Conservation (phyloP, 2,113 vertebrate genomes). For the Eulacestoma nigropectus region DNA sequence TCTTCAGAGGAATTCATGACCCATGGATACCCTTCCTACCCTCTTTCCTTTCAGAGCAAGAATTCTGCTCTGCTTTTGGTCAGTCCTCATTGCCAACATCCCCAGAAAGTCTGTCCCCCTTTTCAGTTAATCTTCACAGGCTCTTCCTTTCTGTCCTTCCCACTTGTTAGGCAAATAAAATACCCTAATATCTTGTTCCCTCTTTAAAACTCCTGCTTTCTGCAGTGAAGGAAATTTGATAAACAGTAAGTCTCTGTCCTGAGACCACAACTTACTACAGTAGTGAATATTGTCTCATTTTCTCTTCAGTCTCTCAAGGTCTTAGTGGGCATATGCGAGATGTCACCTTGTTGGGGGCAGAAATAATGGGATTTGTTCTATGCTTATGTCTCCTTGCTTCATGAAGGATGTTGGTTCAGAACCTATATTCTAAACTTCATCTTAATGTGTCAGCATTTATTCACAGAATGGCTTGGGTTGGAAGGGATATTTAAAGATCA, state of each 20-base stretch:
- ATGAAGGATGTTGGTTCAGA: neutral
- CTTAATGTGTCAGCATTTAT: neutral
- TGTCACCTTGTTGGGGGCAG: neutral
- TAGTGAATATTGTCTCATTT: neutral
- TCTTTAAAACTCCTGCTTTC: neutral
- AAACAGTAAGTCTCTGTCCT: neutral
- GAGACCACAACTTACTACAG: neutral
- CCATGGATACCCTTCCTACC: neutral
- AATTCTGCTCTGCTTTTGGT: neutral
- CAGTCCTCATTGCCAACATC: neutral
- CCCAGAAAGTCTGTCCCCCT: fast-evolving
- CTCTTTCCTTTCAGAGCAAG: neutral
- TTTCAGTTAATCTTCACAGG: neutral
- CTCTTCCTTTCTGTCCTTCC: neutral
- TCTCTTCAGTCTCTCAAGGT: neutral
- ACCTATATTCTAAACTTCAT: neutral
- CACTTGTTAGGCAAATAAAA: neutral
- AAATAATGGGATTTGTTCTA: neutral
- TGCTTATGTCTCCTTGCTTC: neutral
- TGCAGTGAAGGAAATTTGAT: neutral
- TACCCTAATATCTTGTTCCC: neutral
- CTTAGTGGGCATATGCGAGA: neutral
- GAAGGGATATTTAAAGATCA: neutral
- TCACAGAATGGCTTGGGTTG: neutral
- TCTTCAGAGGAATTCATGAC: neutral